Base-by-base conservation (phyloP, 2,113 vertebrate species). In the Xiphias gladius region DNA sequence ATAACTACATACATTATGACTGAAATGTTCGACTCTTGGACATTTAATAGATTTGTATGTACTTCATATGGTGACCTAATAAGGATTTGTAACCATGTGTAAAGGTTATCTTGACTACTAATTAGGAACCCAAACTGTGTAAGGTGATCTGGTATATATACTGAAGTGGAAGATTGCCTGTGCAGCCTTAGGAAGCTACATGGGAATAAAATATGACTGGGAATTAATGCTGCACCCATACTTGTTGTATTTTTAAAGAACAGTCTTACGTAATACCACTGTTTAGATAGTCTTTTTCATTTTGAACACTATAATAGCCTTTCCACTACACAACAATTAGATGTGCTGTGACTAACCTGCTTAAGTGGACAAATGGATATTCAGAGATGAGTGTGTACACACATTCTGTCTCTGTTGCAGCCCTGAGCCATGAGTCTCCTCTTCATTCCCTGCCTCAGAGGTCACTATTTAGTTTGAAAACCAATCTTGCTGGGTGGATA, bases 341-440 rank as follows among this genome's bases (percentile, higher is more conserved):
- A 80, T 80, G 52, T n/a, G 48, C 63, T 63, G 46, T 73, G 55
- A 82, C 67, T 66, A 69, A 76, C 20, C 54, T 30, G 57, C 58
- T 76, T 2, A 57, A 63, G 43, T 50, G 46, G 58, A 81, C 16
- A 61, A 73, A 76, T 35, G 13, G 11, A 35, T 61, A 61, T 75
- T 72, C 20, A 83, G 71, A 69, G 43, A 67, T 20, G 52, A 59
- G 66, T 24, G 43, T 48, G 55, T 32, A 35, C 19, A 67, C 66
- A 54, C 35, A 58, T 63, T 76, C 61, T 67, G 72, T 58, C 62
- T 76, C 30, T 5, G 55, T 4, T 80, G 62, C 43, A 74, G 28
- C 28, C 19, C 19, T 2, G 17, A 71, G 32, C 30, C 52, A 30
- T 9, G 28, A 58, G 67, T 76, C 61, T 72, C 46, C 30, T 61